Base-by-base conservation (phyloP, 2,113 vertebrate species). In the Solea solea region DNA sequence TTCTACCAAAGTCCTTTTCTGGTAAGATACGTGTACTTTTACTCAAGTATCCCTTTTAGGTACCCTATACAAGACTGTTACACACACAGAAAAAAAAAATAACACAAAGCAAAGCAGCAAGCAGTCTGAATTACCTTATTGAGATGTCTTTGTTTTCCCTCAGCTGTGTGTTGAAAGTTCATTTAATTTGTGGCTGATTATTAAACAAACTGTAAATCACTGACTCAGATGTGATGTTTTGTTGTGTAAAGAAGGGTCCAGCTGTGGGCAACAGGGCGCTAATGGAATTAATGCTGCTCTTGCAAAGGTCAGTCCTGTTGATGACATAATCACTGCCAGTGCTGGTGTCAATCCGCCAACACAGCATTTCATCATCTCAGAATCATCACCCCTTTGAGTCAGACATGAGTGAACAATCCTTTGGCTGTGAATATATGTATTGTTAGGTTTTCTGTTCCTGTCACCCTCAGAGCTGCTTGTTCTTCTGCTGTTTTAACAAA, bases 221-320 rank as follows among this genome's bases (percentile, higher is more conserved):
- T 41, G 64, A 74, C 10, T 78, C 63, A n/a, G 39, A 54, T 21
- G 9, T 1, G 62, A 51, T 12, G 5, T 8, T 56, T 54, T 48
- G 8, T 21, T 0, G 0, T 45, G 14, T 15, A n/a, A n/a, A 50
- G 28, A 40, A 27, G 2, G 34, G 34, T 6, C 34, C 28, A 60
- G 27, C 25, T 48, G 15, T 51, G 57, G 25, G 50, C 4, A 14
- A 16, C 39, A 5, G 50, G 16, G 14, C 3, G 5, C 64, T 3
- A 0, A n/a, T 16, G 39, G 27, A 50, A 10, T 55, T 44, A 9
- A 5, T 44, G 9, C 50, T 62, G 55, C 56, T 64, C 42, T 50
- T 25, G 46, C 42, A 71, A 67, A 82, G 58, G 57, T 80, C 60
- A 28, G 60, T 16, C 9, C 44, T 64, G 69, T 64, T 46, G 49